A percentile compares a stretch with the other conserved stretches of the same genome.
phyloP scores from a whole-genome alignment of 2,113 vertebrate species.

The Colius striatus region DNA sequence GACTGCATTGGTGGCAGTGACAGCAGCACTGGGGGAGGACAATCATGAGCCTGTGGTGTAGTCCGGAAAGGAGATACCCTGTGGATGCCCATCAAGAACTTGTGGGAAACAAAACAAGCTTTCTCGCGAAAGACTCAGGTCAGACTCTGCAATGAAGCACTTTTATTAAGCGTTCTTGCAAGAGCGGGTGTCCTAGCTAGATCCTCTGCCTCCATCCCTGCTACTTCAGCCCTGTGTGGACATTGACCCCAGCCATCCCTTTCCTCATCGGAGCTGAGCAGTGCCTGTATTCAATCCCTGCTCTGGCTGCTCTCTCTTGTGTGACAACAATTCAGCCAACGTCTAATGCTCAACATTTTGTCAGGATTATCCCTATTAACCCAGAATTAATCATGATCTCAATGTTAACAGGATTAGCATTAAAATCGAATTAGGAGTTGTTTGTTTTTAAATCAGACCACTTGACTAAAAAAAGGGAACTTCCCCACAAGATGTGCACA shows the following conservation, averaged over 20 bases:
- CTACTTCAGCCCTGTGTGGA: fast-evolving
- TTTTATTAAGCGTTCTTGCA: too few species aligned
- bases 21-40: not conserved
- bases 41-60: fast-evolving
- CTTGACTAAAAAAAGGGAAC: not conserved
- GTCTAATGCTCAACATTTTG: constrained; percentile 62
- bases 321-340: constrained; percentile 18
- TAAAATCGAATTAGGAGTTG: constrained; percentile 56
- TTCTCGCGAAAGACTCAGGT: too few species aligned
- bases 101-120: too few species aligned
- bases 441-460: constrained; percentile 9
- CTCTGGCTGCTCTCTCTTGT: not conserved
- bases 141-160: too few species aligned
- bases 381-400: constrained; percentile 68
- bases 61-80: not conserved
- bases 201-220: not conserved
- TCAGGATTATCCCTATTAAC: constrained; percentile 77
- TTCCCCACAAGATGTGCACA: constrained; percentile 12
- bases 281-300: not conserved
- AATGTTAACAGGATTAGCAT: constrained; percentile 70
- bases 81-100: not conserved
- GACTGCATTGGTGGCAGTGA: fast-evolving
- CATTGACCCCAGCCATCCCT: not conserved
- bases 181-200: too few species aligned
- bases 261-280: not conserved